These are phyloP conservation scores for Choreutis nemorana DNA, from an alignment of 2,888 invertebrate genomes.

Conservation along the genomic window DNA sequence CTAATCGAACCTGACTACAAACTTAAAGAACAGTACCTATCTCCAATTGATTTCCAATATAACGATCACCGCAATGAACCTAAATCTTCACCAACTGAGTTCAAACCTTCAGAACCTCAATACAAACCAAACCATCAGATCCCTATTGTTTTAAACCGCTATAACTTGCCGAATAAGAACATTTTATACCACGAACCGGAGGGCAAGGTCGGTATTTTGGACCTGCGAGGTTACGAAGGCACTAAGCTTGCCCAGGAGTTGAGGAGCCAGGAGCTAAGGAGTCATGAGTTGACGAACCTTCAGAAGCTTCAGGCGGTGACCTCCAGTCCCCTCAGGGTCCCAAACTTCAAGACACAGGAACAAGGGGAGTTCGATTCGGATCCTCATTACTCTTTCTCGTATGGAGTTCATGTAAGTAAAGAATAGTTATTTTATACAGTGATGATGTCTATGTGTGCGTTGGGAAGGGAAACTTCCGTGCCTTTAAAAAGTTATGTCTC, in stretches of 20 bases:
- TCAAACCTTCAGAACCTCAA: background rate
- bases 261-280: no score
- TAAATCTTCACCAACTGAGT: background rate
- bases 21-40: no score
- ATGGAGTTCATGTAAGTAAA: slow-evolving; percentile 48
- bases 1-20: no score
- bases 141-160: background rate
- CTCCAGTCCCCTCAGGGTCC: slow-evolving; percentile 20
- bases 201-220: slow-evolving; percentile 1
- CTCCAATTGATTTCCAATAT: no score
- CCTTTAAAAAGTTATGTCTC: no score
- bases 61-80: no score
- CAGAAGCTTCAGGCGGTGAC: slow-evolving; percentile 22
- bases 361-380: slow-evolving; percentile 19
- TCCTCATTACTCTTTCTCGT: slow-evolving; percentile 36
- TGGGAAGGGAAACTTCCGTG: no score
- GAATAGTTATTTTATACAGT: no score
- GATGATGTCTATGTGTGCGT: no score
- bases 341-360: slow-evolving; percentile 19
- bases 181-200: slow-evolving; percentile 2
- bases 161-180: slow-evolving; percentile 2
- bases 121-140: background rate
- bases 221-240: background rate
- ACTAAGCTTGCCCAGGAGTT: background rate
- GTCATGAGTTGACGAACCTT: slow-evolving; percentile 17